phyloP scores from a whole-genome alignment of 2,797 vertebrate genomes.

The Parauchenoglanis punctatus region DNA sequence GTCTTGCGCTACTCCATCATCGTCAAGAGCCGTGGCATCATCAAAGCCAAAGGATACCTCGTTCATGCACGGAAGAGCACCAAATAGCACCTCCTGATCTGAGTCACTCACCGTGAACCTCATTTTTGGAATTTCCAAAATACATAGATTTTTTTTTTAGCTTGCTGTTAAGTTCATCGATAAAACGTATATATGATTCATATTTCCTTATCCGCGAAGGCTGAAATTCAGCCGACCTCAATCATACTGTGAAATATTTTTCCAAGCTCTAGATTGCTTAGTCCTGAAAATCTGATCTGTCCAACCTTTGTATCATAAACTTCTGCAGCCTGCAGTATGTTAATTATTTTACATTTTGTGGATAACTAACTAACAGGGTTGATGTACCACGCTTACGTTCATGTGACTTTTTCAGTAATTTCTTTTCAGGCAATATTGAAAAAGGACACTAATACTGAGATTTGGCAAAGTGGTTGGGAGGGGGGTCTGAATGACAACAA shows the following conservation, averaged over 20 bases:
- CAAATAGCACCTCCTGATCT: conserved; percentile 61
- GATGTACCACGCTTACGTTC: conserved; percentile 41
- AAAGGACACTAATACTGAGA: background rate
- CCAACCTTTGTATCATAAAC: conserved; percentile 13
- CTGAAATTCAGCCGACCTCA: conserved; percentile 19
- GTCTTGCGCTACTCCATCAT: conserved; percentile 97
- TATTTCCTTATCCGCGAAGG: background rate
- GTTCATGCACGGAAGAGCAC: conserved; percentile 85
- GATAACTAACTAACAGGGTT: conserved; percentile 35
- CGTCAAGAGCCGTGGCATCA: conserved; percentile 96
- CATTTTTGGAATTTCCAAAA: conserved; percentile 24
- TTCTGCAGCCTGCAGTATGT: conserved; percentile 7
- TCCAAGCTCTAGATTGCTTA: background rate
- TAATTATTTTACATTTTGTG: conserved; percentile 25
- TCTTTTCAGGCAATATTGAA: background rate
- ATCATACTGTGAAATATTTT: conserved; percentile 29
- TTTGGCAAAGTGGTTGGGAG: background rate
- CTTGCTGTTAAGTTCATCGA: background rate
- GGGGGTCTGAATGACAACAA: background rate
- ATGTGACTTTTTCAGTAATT: conserved; percentile 62
- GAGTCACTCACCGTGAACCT: background rate
- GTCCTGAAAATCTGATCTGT: background rate
- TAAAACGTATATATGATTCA: background rate
- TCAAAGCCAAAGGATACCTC: conserved; percentile 98
- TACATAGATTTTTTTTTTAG: conserved; percentile 1